Conservation (phyloP, 1,140 invertebrate species). For the Euura saliciscinereae region DNA sequence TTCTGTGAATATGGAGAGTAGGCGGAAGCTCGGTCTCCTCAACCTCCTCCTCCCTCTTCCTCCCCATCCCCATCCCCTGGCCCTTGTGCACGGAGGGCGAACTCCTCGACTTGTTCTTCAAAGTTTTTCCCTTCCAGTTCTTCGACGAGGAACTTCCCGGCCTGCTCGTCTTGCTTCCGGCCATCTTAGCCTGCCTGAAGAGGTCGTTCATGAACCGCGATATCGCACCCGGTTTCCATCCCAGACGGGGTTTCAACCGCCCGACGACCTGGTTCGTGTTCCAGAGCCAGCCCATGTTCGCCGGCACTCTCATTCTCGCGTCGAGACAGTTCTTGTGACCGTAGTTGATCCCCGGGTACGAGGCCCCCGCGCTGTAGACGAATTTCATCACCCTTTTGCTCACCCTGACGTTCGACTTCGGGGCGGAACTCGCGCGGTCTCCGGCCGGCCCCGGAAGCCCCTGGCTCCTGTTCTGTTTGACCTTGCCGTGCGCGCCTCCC, state of each 20-base stretch:
- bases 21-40: conserved; percentile 40
- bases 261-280: conserved; percentile 32
- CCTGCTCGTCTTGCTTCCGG: conserved; percentile 23
- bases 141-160: conserved; percentile 26
- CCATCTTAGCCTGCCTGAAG: conserved; percentile 40
- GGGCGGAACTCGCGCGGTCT: neutral
- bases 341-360: conserved; percentile 40
- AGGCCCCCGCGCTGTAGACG: conserved; percentile 33
- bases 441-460: conserved; percentile 10
- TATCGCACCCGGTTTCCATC: conserved; percentile 54
- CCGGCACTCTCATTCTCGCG: conserved; percentile 42
- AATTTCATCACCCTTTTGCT: conserved; percentile 43
- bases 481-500: neutral
- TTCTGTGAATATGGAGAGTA: conserved; percentile 48
- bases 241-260: conserved; percentile 40
- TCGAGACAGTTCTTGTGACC: conserved; percentile 50
- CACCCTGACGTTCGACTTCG: conserved; percentile 27
- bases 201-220: conserved; percentile 39
- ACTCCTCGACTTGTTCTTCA: conserved; percentile 28
- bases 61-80: conserved; percentile 13
- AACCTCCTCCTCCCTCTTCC: conserved; percentile 25
- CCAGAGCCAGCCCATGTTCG: conserved; percentile 56
- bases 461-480: neutral
- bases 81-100: conserved; percentile 26
- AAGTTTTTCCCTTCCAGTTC: conserved; percentile 27